These are phyloP conservation scores for Melanotaenia nigrans DNA, from an alignment of 2,797 vertebrate genomes.

Conservation along the genomic window DNA sequence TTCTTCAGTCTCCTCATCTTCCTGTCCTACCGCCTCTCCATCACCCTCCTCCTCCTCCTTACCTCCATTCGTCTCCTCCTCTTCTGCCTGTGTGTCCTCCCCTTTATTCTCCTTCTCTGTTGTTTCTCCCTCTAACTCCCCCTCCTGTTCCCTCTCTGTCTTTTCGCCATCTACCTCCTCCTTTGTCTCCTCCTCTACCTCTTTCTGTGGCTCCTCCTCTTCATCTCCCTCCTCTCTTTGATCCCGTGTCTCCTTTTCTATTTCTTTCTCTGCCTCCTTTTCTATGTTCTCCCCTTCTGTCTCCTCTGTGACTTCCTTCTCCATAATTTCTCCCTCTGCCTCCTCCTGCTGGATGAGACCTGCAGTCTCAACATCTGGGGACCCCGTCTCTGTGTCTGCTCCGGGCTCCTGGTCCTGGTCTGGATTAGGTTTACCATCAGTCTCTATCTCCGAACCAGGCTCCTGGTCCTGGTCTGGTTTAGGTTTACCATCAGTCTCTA, in stretches of 20 bases:
- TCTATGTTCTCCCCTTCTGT: too few species aligned
- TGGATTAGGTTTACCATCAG: not conserved
- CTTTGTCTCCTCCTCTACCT: not conserved
- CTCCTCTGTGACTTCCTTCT: too few species aligned
- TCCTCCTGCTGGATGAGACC: not conserved
- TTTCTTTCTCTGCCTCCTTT: too few species aligned
- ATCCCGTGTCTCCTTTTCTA: not conserved
- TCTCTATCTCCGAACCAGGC: not conserved
- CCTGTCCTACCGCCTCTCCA: not conserved
- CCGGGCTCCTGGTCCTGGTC: not conserved
- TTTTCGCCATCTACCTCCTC: not conserved
- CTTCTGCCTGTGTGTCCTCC: not conserved
- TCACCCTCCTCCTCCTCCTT: too few species aligned
- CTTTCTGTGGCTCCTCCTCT: not conserved
- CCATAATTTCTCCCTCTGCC: too few species aligned
- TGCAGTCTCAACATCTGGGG: not conserved
- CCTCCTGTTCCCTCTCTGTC: not conserved
- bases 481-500: not conserved
- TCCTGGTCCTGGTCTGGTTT: conserved; percentile 8
- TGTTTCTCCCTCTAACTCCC: not conserved
- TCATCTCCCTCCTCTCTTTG: not conserved
- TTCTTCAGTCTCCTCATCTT: not conserved
- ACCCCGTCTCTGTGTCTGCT: not conserved
- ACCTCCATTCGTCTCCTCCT: too few species aligned
- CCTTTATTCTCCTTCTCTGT: not conserved